Evolutionary conservation across 1,140 invertebrate genomes (phyloP), one percentile per base, ranked within the genome.

Genomic region (Helicoverpa armigera): DNA sequence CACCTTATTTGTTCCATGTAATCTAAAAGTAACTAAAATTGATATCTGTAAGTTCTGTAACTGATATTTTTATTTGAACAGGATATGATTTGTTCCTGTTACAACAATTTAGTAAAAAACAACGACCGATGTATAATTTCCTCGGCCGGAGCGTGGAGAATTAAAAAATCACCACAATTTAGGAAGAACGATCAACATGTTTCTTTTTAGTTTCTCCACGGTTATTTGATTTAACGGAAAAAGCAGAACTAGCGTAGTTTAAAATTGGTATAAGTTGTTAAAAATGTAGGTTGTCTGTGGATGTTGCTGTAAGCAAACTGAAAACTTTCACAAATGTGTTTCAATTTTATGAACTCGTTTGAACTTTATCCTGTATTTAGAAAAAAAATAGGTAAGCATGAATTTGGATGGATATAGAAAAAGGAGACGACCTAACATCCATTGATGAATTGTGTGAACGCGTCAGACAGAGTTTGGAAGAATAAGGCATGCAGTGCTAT

Each of bases 121-220:
- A 56, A 50, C 75, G 29, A 54, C 67, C 61, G 31, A 16, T 51
- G 12, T 35, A 2, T 29, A 53, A 67, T 77, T 65, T 67, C 43
- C 23, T 54, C 10, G 18, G 12, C 13, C 12, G 61, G 51, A 51
- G 60, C 75, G 75, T 77, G 51, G 75, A 77, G 50, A 77, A 77
- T 77, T 14, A 29, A 35, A 67, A 77, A 77, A 77, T 77, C 75
- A 77, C 75, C 12, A 67, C 75, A 77, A 77, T 77, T 77, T 65
- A 50, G 43, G 11, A 18, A 23, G 53, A 76, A 76, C 51, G 75
- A 67, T 65, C 48, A 65, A 31, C 10, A 50, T 67, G 48, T 77
- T 65, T 77, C 10, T 65, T 51, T 23, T 51, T 76, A 5, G n/a
- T 53, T 31, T 65, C 60, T 77, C 43, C 31, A 77, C 61, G 75